Evolutionary conservation across 2,888 invertebrate species (phyloP).

Genomic region (Thereva nobilitata): DNA sequence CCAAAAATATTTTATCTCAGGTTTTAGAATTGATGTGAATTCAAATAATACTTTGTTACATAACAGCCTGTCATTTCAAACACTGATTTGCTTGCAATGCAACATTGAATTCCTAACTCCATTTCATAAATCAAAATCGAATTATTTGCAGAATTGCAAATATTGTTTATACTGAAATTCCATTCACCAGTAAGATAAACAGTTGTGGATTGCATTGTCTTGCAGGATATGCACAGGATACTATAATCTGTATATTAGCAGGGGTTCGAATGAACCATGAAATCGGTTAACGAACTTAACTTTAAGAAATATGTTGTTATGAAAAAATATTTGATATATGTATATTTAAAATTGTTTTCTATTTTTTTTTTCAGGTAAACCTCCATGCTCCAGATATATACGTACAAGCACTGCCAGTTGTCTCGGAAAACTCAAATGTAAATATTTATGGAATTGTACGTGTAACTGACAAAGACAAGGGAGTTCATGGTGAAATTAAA

Average conservation of each 20-base stretch:
- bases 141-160: too few species aligned
- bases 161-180: too few species aligned
- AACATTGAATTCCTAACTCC: too few species aligned
- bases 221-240: neutral
- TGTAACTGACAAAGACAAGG: conserved; percentile 81
- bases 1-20: too few species aligned
- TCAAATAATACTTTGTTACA: too few species aligned
- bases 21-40: too few species aligned
- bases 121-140: too few species aligned
- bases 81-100: too few species aligned
- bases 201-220: too few species aligned
- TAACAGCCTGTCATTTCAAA: too few species aligned
- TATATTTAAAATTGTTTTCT: conserved; percentile 8
- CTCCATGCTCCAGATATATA: conserved; percentile 83
- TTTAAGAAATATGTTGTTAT: neutral
- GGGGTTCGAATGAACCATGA: neutral
- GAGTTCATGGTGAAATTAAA: conserved; percentile 82
- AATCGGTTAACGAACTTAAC: neutral
- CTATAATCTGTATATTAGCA: neutral
- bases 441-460: conserved; percentile 89
- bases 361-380: conserved; percentile 67
- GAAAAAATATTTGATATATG: neutral
- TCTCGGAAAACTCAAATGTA: conserved; percentile 78
- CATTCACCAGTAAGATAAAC: too few species aligned
- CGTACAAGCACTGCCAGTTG: conserved; percentile 77